Percentiles rank a stretch among this genome's conserved stretches.
Conservation (phyloP, 2,888 invertebrate genomes). For the Holacanthella duospinosa region DNA sequence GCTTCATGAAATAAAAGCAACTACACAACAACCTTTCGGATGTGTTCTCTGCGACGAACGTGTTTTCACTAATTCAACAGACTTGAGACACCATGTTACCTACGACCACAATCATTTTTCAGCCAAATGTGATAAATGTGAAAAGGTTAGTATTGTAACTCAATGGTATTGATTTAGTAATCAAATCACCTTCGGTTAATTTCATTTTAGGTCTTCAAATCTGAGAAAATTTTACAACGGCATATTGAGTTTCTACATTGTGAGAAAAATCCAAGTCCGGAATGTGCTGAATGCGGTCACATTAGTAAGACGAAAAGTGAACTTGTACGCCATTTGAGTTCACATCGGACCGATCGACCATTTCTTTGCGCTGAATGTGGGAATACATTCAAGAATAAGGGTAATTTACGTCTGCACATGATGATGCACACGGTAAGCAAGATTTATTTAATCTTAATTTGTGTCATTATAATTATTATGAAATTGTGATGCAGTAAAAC, state of each 20-base stretch:
- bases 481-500: no score
- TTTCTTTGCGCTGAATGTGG: neutral
- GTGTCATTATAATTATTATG: neutral
- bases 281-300: neutral
- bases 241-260: neutral
- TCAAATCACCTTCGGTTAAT: neutral
- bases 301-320: neutral
- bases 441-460: neutral
- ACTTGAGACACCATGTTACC: neutral
- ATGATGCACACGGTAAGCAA: neutral
- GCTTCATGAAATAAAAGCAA: neutral
- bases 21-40: neutral
- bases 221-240: neutral
- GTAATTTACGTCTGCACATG: neutral
- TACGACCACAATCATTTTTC: neutral
- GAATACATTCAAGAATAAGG: neutral
- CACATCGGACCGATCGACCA: neutral
- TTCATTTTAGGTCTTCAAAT: no score
- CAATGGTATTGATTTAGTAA: neutral
- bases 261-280: neutral
- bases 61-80: neutral
- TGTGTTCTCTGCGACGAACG: neutral
- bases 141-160: neutral
- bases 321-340: neutral
- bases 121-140: neutral